Evolutionary conservation across 1,140 invertebrate genomes (phyloP).

Genomic region (Hypothenemus hampei): DNA sequence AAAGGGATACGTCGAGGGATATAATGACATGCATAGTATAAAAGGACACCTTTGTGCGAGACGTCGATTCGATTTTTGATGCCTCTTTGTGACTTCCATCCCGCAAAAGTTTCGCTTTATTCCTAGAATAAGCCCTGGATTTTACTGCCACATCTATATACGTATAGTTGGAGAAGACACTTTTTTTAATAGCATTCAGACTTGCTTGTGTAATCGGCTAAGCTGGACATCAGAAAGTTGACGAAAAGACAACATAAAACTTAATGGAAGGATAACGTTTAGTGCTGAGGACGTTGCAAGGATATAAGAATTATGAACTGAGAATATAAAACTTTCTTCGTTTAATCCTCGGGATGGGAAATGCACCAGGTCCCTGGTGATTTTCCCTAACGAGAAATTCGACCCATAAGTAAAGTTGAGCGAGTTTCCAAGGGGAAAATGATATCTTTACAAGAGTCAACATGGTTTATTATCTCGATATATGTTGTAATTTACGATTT

Average conservation of each 20-base stretch:
- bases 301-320: constrained; percentile 10
- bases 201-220: not conserved
- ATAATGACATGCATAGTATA: constrained; percentile 36
- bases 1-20: constrained; percentile 36
- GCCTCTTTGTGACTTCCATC: constrained; percentile 26
- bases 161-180: no score
- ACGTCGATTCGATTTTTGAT: constrained; percentile 33
- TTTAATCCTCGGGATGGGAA: constrained; percentile 3
- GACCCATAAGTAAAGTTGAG: not conserved
- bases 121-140: constrained; percentile 19
- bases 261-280: constrained; percentile 12
- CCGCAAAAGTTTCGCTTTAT: constrained; percentile 19
- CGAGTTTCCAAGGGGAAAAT: no score
- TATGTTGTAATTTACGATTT: no score
- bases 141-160: no score
- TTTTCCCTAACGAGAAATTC: constrained; percentile 11
- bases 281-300: constrained; percentile 8
- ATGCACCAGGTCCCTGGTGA: constrained; percentile 9
- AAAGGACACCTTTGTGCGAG: constrained; percentile 35
- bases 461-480: no score
- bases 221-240: constrained; percentile 9
- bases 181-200: no score
- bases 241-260: constrained; percentile 2
- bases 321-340: constrained; percentile 16
- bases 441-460: no score